Percentiles rank a stretch among this genome's conserved stretches.
Conservation (phyloP, 2,888 invertebrate genomes). For the Corbicula japonica region DNA sequence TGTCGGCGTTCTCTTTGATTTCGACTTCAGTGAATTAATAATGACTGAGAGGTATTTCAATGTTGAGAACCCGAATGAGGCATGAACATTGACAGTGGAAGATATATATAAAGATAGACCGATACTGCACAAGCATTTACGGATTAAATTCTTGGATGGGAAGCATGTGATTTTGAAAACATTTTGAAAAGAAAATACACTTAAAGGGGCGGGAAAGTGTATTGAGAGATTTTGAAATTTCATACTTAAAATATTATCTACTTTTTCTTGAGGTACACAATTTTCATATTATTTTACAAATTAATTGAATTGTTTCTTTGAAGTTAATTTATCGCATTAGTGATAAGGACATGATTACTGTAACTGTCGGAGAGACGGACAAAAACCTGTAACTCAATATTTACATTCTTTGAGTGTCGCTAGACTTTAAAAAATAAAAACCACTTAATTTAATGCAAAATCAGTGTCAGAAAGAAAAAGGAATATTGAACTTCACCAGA, state of each 20-base stretch:
- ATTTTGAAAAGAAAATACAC: not conserved
- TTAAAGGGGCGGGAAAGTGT: constrained; percentile 13
- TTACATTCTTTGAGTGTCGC: constrained; percentile 33
- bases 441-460: no score
- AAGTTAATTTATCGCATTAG: constrained; percentile 35
- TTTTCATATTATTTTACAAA: constrained; percentile 46
- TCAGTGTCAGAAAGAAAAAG: no score
- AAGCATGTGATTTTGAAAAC: constrained; percentile 19
- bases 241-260: constrained; percentile 25
- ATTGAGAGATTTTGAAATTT: constrained; percentile 11
- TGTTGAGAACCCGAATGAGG: constrained; percentile 19
- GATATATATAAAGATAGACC: constrained; percentile 25
- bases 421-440: no score
- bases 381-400: constrained; percentile 12
- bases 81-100: constrained; percentile 27
- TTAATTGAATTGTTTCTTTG: constrained; percentile 56
- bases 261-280: constrained; percentile 18
- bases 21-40: constrained; percentile 33
- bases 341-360: constrained; percentile 8
- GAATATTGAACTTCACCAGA: no score
- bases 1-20: constrained; percentile 53
- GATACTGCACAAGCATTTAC: constrained; percentile 6
- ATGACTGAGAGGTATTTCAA: constrained; percentile 44
- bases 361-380: not conserved
- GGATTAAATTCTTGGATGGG: constrained; percentile 27